Percentiles rank a stretch among this genome's conserved stretches.
phyloP scores from a whole-genome alignment of 2,113 vertebrate species.

The Clarias macrocephalus region DNA sequence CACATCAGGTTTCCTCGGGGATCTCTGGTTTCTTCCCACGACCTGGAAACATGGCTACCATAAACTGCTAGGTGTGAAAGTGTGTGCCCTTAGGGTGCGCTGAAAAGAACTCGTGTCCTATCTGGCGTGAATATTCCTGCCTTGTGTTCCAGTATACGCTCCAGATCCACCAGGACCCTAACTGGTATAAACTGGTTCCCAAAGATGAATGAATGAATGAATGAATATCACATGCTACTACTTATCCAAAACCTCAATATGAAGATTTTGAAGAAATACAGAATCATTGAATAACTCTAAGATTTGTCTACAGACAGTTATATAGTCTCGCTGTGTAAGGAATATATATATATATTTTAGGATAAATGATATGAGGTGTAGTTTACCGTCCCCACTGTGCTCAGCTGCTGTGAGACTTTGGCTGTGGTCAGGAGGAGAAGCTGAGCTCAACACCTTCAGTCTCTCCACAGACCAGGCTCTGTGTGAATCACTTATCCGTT shows the following conservation, averaged over 20 bases:
- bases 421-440: background rate
- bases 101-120: background rate
- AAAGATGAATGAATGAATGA: background rate
- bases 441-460: background rate
- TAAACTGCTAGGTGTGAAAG: background rate
- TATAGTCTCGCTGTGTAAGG: background rate
- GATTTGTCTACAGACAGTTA: background rate
- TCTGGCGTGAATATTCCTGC: background rate
- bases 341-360: background rate
- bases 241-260: background rate
- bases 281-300: background rate
- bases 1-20: background rate
- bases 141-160: background rate
- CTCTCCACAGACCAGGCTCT: background rate
- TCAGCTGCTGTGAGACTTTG: background rate
- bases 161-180: background rate
- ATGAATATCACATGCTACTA: background rate
- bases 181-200: background rate
- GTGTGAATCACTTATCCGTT: background rate
- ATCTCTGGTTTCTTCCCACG: background rate
- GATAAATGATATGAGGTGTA: background rate
- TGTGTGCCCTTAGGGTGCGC: background rate
- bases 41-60: background rate
- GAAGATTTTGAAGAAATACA: background rate
- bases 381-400: slow-evolving; percentile 36